phyloP scores from a whole-genome alignment of 2,797 vertebrate genomes.

The Pogonophryne albipinna region DNA sequence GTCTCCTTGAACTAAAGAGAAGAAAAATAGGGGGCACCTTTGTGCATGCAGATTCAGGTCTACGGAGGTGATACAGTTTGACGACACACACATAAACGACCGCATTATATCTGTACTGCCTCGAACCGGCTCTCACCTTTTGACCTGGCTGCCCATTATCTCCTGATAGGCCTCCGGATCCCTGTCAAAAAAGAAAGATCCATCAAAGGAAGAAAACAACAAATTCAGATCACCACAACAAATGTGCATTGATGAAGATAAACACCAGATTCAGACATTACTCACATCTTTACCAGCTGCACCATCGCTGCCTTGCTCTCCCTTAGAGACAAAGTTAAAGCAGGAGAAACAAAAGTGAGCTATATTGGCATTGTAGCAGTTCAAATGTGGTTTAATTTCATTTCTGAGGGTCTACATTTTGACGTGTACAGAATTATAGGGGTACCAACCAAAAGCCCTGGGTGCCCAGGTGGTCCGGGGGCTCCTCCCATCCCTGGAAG shows the following conservation, averaged over 20 bases:
- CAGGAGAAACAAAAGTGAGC: slow-evolving; percentile 10
- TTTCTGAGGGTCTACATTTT: background rate
- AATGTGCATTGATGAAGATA: slow-evolving; percentile 37
- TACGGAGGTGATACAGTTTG: slow-evolving; percentile 20
- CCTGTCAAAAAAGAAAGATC: slow-evolving; percentile 80
- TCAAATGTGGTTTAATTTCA: background rate
- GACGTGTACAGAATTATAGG: background rate
- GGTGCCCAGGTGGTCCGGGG: slow-evolving; percentile 92
- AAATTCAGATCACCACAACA: slow-evolving; percentile 23
- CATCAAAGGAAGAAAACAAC: slow-evolving; percentile 19
- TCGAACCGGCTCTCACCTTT: slow-evolving; percentile 86
- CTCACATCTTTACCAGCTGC: slow-evolving; percentile 92
- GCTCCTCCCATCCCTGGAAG: slow-evolving; percentile 88
- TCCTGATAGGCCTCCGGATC: slow-evolving; percentile 87
- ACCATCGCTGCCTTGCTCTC: slow-evolving; percentile 91
- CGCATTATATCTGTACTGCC: slow-evolving; percentile 11
- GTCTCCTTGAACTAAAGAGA: slow-evolving; percentile 25
- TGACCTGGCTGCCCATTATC: slow-evolving; percentile 85
- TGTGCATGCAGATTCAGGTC: slow-evolving; percentile 20
- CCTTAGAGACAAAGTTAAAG: slow-evolving; percentile 80
- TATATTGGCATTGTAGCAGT: background rate
- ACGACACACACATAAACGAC: slow-evolving; percentile 5
- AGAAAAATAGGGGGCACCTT: slow-evolving; percentile 19
- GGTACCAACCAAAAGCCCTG: slow-evolving; percentile 88
- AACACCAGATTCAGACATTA: slow-evolving; percentile 34